These are phyloP conservation scores for Drosophila suzukii DNA, from an alignment of 1,140 invertebrate species.

Conservation along the genomic window DNA sequence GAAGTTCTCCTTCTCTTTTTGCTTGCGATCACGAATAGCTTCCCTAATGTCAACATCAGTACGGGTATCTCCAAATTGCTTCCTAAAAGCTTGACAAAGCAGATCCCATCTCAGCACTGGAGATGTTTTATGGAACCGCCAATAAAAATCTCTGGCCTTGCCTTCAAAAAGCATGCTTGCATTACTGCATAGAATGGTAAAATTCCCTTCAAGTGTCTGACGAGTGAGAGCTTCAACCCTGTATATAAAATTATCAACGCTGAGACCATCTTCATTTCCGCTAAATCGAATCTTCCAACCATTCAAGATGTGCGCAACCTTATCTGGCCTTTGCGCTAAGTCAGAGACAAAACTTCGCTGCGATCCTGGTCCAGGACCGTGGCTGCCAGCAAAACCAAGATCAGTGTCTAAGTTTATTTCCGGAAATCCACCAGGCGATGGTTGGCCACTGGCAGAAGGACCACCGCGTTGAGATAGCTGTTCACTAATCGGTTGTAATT, in stretches of 20 bases:
- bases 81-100: too few species aligned
- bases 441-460: too few species aligned
- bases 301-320: slow-evolving; percentile 4
- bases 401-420: neutral
- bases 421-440: neutral
- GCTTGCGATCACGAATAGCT: too few species aligned
- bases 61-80: too few species aligned
- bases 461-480: neutral
- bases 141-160: too few species aligned
- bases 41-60: too few species aligned
- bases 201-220: too few species aligned
- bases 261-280: neutral
- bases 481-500: neutral
- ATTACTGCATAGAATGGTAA: too few species aligned
- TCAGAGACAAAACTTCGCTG: neutral
- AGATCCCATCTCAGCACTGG: too few species aligned
- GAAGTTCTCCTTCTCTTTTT: too few species aligned
- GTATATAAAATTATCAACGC: slow-evolving; percentile 8
- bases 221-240: neutral
- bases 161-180: too few species aligned
- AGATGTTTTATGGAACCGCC: too few species aligned
- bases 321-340: neutral
- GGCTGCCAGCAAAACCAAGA: neutral
- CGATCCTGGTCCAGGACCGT: neutral
- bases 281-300: slow-evolving; percentile 10